Evolutionary conservation across 2,113 vertebrate species (phyloP).

Genomic region (Caloenas nicobarica): DNA sequence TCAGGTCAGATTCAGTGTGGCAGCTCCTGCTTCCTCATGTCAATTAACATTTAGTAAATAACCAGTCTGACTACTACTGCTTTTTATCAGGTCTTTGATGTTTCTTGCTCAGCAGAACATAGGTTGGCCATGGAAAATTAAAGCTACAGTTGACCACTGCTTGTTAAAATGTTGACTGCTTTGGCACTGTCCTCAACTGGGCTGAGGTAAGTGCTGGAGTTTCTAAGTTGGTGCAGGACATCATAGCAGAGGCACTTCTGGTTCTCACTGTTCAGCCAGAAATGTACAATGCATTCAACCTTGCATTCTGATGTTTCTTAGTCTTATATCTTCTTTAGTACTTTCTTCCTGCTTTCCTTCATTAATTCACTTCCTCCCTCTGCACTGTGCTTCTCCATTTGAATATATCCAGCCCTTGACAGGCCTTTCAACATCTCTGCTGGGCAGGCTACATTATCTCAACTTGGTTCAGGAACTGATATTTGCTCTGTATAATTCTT

Average conservation of each 20-base stretch:
- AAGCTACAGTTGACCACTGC: neutral
- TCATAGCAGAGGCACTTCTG: neutral
- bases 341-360: neutral
- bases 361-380: neutral
- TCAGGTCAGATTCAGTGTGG: neutral
- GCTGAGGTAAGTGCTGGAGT: neutral
- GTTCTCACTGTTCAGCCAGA: neutral
- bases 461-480: neutral
- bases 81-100: neutral
- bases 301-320: neutral
- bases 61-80: neutral
- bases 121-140: neutral
- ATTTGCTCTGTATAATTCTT: neutral
- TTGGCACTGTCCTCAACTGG: neutral
- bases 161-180: neutral
- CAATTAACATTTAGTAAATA: conserved; percentile 15
- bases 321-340: neutral
- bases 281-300: neutral
- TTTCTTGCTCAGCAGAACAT: neutral
- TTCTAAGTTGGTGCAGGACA: neutral
- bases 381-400: neutral
- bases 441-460: neutral
- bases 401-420: neutral
- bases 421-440: neutral
- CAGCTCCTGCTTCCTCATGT: neutral